phyloP scores from a whole-genome alignment of 1,140 invertebrate genomes.

The Drosophila bocqueti region DNA sequence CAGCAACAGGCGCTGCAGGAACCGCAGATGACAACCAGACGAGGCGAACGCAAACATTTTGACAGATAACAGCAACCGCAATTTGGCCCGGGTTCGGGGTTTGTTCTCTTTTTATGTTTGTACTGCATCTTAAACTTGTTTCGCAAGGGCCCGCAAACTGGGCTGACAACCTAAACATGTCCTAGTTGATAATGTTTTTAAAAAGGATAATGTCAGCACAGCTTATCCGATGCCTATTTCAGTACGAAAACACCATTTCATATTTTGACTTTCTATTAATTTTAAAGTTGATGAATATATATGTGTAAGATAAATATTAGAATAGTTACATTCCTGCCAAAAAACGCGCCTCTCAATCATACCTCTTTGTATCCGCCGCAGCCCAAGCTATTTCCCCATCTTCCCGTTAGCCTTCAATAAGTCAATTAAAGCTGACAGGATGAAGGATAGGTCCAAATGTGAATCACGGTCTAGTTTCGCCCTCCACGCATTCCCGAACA shows the following conservation, averaged over 20 bases:
- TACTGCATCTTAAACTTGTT: constrained; percentile 9
- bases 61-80: constrained; percentile 36
- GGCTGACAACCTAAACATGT: not conserved
- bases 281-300: not conserved
- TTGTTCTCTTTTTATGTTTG: not conserved
- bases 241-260: no score
- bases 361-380: not conserved
- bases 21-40: constrained; percentile 39
- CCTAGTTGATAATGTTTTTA: not conserved
- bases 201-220: not conserved
- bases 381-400: constrained; percentile 1
- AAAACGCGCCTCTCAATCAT: not conserved
- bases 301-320: no score
- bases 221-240: no score
- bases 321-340: not conserved
- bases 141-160: not conserved
- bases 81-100: not conserved
- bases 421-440: constrained; percentile 52
- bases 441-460: constrained; percentile 33
- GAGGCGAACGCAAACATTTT: constrained; percentile 36
- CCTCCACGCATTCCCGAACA: not conserved
- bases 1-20: constrained; percentile 69
- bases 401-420: constrained; percentile 26
- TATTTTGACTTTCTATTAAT: not conserved
- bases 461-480: constrained; percentile 36